Base-by-base conservation (phyloP, 1,140 invertebrate genomes). In the Lanistes nyassanus region DNA sequence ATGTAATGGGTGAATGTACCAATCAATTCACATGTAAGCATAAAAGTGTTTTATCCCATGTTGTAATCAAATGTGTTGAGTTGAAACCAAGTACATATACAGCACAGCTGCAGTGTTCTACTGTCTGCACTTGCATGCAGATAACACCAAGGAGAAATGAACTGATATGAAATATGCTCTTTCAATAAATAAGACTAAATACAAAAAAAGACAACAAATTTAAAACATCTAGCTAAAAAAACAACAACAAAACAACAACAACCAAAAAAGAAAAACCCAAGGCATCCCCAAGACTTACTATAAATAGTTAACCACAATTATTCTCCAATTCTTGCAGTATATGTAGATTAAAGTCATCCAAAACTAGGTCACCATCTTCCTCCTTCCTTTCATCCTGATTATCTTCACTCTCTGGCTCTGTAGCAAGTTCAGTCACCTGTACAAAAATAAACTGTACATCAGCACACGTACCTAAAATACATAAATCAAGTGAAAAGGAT, bases 321-420 rank as follows among this genome's bases (percentile, higher is more conserved):
- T 84, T 79, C 53, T 82, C 83, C 34, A 84, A 37, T 47, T 85
- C 80, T 64, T 85, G 82, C 21, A 85, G 75, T 36, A 85, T 81
- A 26, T 84, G 84, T n/a, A 85, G 62, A 62, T 85, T 85, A n/a
- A 81, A 62, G 70, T 80, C 81, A 72, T 85, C 84, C 26, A 84
- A 69, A 55, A 79, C 76, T 6, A 71, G 56, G 66, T 67, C 34
- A 64, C 77, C 71, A 5, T 75, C 64, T 6, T 66, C 58, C 51
- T 81, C 39, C 21, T 73, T 56, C 16, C 58, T n/a, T 4, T 39
- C 36, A 51, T 79, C 75, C 31, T 78, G 72, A 39, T 73, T 73
- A 31, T 80, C 72, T 55, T 81, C 81, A 39, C 31, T 62, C 9
- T 74, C 62, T 21, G 81, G 79, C n/a, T 71, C 67, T 16, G 56